Evolutionary conservation across 2,113 vertebrate genomes (phyloP), one percentile per base, ranked within the genome.

Genomic region (Dasyurus viverrinus): DNA sequence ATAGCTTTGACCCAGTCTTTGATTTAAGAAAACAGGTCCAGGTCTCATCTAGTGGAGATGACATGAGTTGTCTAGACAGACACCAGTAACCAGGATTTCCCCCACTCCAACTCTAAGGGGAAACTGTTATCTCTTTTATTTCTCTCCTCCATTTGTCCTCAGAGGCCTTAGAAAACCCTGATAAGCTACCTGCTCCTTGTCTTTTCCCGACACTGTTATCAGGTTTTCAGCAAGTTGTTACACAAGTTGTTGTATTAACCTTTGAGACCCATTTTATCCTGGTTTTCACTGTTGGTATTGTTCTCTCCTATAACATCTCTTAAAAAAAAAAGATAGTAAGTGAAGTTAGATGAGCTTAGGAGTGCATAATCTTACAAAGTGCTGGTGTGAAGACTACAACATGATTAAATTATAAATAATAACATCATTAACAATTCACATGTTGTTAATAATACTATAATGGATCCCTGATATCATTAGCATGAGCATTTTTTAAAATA

Each of bases 241-340:
- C 97, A 97, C 97, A 93, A 47, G 30, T 25, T 92, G 95, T 22
- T 52, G 97, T 96, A 96, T 97, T 97, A 95, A 93, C 96, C 91
- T 95, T 46, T 0, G 96, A 97, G 93, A 96, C 94, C 53, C 50
- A 8, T 92, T n/a, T 30, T 23, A n/a, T 22, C 89, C 54, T 8
- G 26, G 48, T 30, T 27, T 84, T 92, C 55, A 91, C 68, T 5
- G 0, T 4, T 26, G 27, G 42, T 2, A 27, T 11, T 48, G 0
- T 1, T 90, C 60, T 91, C 48, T 25, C 19, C 57, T 11, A 0
- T 9, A 46, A 3, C 19, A 84, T n/a, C n/a, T 84, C 36, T 84
- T 52, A 50, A 50, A 50, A 84, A 84, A 84, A 76, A 84, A 84
- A n/a, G 60, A 84, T 42, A 84, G 42, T 84, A n/a, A 42, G 0